Conservation (phyloP, 2,888 invertebrate species). For the Entomobrya multifasciata region DNA sequence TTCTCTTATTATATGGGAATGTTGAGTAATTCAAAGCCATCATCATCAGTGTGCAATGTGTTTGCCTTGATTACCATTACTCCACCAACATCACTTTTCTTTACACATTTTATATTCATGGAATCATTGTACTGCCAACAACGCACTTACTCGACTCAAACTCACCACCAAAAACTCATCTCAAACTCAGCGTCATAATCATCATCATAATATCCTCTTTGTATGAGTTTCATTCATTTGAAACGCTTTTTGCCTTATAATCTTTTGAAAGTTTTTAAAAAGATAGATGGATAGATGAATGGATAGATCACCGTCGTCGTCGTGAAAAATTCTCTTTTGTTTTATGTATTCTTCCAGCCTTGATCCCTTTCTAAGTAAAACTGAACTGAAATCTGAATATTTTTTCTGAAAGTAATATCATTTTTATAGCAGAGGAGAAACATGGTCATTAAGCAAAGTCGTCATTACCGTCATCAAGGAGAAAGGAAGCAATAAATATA, state of each 20-base stretch:
- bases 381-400: too few relatives aligned
- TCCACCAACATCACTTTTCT: background rate
- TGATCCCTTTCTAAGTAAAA: too few relatives aligned
- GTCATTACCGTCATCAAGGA: slow-evolving; percentile 1
- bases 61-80: slow-evolving; percentile 35
- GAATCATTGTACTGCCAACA: background rate
- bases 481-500: background rate
- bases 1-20: too few relatives aligned
- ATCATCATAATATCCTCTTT: too few relatives aligned
- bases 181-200: slow-evolving; percentile 15
- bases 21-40: background rate
- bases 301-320: background rate
- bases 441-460: slow-evolving; percentile 45
- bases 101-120: slow-evolving; percentile 27
- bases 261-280: too few relatives aligned
- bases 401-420: slow-evolving; percentile 1
- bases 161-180: background rate
- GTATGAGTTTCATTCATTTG: slow-evolving; percentile 23
- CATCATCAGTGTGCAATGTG: slow-evolving; percentile 1
- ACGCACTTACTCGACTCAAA: background rate
- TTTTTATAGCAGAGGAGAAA: background rate
- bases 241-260: slow-evolving; percentile 21
- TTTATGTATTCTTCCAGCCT: background rate
- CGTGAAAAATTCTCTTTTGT: slow-evolving; percentile 5
- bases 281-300: too few relatives aligned